Conservation (phyloP, 2,797 vertebrate species). For the Tolypeutes matacus region DNA sequence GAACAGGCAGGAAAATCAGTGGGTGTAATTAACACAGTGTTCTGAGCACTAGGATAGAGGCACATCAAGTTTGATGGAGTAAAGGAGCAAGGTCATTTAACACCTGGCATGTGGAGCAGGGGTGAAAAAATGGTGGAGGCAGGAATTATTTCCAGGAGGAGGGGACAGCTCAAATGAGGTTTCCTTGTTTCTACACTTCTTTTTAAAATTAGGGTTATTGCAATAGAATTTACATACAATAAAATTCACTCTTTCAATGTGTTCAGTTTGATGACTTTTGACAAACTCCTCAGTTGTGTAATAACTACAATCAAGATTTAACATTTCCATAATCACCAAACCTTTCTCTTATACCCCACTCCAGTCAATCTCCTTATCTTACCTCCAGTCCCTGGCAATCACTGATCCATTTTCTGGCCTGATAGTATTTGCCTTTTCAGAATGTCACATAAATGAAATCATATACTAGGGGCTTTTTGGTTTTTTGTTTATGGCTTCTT, state of each 20-base stretch:
- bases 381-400: not conserved
- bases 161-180: not conserved
- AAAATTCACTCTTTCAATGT: not conserved
- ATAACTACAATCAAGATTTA: not conserved
- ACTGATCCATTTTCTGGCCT: not conserved
- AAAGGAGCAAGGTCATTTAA: not conserved
- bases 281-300: not conserved
- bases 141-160: not conserved
- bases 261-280: not conserved
- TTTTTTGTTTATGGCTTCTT: not conserved
- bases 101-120: not conserved
- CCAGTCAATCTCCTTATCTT: not conserved
- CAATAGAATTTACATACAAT: not conserved
- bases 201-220: not conserved
- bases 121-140: not conserved
- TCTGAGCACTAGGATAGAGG: not conserved
- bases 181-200: not conserved
- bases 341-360: not conserved
- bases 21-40: not conserved
- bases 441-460: not conserved
- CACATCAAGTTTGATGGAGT: not conserved
- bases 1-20: not conserved
- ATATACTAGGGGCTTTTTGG: not conserved
- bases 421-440: not conserved
- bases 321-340: not conserved